Evolutionary conservation across 2,888 invertebrate genomes (phyloP).

Genomic region (Clitarchus hookeri): DNA sequence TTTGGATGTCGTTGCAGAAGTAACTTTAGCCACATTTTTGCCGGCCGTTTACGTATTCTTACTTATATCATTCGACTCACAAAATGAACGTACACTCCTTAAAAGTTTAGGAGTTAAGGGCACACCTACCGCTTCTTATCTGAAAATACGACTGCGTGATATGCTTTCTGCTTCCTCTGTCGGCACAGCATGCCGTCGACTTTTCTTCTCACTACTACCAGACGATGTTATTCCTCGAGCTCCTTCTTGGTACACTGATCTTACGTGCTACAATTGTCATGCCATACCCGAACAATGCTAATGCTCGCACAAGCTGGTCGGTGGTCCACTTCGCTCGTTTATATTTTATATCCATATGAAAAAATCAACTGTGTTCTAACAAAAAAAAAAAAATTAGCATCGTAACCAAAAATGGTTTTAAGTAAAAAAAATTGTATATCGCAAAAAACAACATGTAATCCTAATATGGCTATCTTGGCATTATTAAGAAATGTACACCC

Average conservation of each 20-base stretch:
- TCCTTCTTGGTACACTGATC: neutral
- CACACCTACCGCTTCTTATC: neutral
- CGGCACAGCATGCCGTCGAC: neutral
- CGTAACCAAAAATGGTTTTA: no score
- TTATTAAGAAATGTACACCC: neutral
- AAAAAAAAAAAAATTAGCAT: no score
- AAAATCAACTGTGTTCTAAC: neutral
- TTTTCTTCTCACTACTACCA: neutral
- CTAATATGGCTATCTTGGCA: neutral
- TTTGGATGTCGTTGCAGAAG: neutral
- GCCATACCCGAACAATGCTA: neutral
- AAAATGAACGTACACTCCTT: no score
- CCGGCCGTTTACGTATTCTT: no score
- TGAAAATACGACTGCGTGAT: neutral
- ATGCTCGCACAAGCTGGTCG: neutral
- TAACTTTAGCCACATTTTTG: no score
- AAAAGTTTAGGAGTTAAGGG: neutral
- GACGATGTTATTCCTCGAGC: neutral
- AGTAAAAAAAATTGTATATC: neutral
- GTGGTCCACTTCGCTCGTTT: conserved; percentile 2
- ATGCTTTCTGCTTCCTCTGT: neutral
- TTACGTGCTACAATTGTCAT: conserved; percentile 12
- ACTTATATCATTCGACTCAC: no score
- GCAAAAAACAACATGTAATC: neutral
- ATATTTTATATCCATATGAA: neutral